Evolutionary conservation across 2,113 vertebrate species (phyloP).

Genomic region (Coreoperca whiteheadi): DNA sequence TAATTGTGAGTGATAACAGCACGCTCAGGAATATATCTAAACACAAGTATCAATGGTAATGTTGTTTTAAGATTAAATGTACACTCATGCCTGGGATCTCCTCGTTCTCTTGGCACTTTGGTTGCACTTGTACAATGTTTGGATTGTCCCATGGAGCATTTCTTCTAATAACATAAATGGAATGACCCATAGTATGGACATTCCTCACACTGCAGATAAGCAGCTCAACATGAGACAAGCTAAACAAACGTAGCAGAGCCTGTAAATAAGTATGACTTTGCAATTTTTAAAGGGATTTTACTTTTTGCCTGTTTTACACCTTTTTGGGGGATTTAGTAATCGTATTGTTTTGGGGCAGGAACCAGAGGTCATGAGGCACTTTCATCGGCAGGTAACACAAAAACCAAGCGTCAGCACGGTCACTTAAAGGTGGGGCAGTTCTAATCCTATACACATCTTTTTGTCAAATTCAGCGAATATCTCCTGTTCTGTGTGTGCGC

Average conservation of each 20-base stretch:
- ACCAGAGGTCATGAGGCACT: conserved; percentile 14
- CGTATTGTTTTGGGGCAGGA: not conserved
- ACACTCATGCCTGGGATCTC: conserved; percentile 44
- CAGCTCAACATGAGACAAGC: conserved; percentile 56
- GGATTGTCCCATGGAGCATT: conserved; percentile 57
- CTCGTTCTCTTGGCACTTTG: conserved; percentile 44
- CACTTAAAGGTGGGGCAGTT: no score
- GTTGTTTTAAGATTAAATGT: conserved; percentile 69
- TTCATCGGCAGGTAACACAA: conserved; percentile 11
- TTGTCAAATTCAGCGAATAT: no score
- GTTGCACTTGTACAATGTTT: conserved; percentile 63
- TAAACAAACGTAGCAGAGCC: conserved; percentile 44
- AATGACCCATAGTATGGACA: conserved; percentile 46
- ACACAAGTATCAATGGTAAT: conserved; percentile 27
- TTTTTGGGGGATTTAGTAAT: not conserved
- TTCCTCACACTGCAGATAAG: conserved; percentile 60
- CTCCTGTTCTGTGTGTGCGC: no score
- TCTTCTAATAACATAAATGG: conserved; percentile 62
- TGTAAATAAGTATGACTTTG: not conserved
- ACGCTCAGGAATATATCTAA: conserved; percentile 50
- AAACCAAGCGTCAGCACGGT: conserved; percentile 13
- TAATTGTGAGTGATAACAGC: conserved; percentile 63
- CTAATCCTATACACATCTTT: no score
- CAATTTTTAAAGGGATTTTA: not conserved
- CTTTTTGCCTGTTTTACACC: not conserved